Base-by-base conservation (phyloP, 2,113 vertebrate species). In the Orthochromis malagaraziensis region DNA sequence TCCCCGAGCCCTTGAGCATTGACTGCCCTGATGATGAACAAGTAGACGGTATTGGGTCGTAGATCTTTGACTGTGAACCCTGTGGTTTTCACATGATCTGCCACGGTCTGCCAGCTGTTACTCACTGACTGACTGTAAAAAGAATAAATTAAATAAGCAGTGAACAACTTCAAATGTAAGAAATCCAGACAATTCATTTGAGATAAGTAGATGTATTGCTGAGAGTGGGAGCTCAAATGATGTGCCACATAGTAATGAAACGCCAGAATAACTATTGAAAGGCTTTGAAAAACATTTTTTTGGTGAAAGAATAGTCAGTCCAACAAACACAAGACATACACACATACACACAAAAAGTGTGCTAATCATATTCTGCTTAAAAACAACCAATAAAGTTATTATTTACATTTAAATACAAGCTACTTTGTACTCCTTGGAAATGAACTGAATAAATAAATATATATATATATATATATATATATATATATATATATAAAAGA, bases 81-180 rank as follows among this genome's bases (percentile, higher is more conserved):
- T 0, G 97, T 98, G 51, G 94, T 97, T 96, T 97, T 98, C 79
- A 98, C 97, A 0, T 98, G 98, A 87, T 98, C 98, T 26, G 98
- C 98, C 88, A 98, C 97, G 0, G 98, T 99, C 84, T 98, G 98
- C 98, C 98, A 99, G 90, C 97, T 99, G 81, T 98, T 98, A 94
- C 98, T 99, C 94, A 99, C 98, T 1, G 97, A 98, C 80, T 99
- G 98, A 89, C 98, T 99, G 84, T 57, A 89, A 53, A 79, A 40
- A 82, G 73, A 86, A 63, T 7, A 57, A 47, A 88, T 84, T 2
- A 3, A 45, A 87, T 88, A n/a, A 84, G 55, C 14, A 70, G 29
- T 16, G 24, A 38, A 19, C 4, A 84, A 63, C 31, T 7, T 33
- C 21, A n/a, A 47, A 7, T 42, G 17, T 3, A 31, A 35, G 24